Evolutionary conservation across 2,888 invertebrate species (phyloP), one percentile per base, ranked within the genome.

Genomic region (Eulithis testata): DNA sequence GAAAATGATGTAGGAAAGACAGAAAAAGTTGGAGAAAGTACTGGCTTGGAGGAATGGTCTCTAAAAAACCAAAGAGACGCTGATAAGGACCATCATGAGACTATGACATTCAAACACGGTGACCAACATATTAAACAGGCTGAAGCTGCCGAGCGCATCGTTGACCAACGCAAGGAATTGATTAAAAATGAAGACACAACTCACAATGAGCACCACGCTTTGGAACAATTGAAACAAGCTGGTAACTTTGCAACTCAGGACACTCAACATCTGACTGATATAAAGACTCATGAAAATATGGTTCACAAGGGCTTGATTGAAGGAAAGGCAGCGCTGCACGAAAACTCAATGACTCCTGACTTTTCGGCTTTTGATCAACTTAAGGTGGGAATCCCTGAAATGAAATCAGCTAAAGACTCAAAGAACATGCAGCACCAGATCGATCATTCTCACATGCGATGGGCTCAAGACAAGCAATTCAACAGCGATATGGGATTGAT

Each of bases 321-420:
- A 56, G 58, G 58, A 59, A 71, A 68, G 47, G 63, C 55, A 49
- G 56, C 60, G 21, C 14, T 44, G 11, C 60, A 55, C n/a, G 61
- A 57, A 63, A 60, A 61, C 49, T 11, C 63, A 53, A 56, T 60
- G 47, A 52, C 60, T 36, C 43, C 60, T 11, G 55, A 66, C 6
- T 57, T 53, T 27, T 31, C 51, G 31, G 36, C 21, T n/a, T 12
- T 53, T n/a, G 52, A 67, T 37, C 73, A 66, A 14, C 65, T 69
- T 14, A 63, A 65, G 50, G 65, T 69, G 14, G 54, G 56, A 60
- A 55, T 60, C 4, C 40, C 51, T 8, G 69, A 68, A 57, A 75
- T 71, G 69, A 78, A 75, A 73, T 44, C 69, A 51, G 69, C 71
- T 27, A 67, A 74, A 40, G 68, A 72, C 37, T 4, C 53, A n/a